A percentile compares a stretch with the other conserved stretches of the same genome.
phyloP scores from a whole-genome alignment of 2,888 invertebrate species.

The Tenthredo livida region DNA sequence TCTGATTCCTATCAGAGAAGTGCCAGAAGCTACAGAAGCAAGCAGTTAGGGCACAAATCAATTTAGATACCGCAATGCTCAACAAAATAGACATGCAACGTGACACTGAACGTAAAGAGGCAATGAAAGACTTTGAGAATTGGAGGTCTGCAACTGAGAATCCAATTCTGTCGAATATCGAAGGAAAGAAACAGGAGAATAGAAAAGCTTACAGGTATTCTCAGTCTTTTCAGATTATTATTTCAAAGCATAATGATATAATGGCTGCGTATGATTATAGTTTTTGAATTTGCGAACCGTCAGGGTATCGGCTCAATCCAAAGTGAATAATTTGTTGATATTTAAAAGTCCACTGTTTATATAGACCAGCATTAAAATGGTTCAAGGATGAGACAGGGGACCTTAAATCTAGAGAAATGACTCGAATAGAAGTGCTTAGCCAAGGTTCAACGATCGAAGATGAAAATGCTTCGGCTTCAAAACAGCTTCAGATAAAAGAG shows the following conservation, averaged over 20 bases:
- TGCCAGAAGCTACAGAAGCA: conserved; percentile 81
- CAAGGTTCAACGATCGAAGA: conserved; percentile 59
- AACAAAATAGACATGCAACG: conserved; percentile 83
- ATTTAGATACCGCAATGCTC: conserved; percentile 81
- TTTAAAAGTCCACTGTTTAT: background rate
- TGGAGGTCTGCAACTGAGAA: conserved; percentile 78
- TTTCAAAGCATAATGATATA: background rate
- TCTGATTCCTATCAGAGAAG: conserved; percentile 72
- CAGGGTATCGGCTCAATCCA: background rate
- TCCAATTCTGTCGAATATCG: conserved; percentile 63
- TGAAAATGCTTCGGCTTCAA: conserved; percentile 61
- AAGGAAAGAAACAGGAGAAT: conserved; percentile 67
- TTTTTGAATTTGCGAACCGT: background rate
- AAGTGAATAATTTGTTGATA: background rate
- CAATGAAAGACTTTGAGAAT: conserved; percentile 84
- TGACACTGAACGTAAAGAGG: conserved; percentile 82
- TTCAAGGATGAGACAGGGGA: conserved; percentile 62
- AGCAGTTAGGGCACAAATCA: conserved; percentile 82
- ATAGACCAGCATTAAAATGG: conserved; percentile 68
- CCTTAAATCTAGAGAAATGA: conserved; percentile 57
- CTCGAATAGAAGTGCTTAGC: conserved; percentile 52
- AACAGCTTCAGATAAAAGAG: conserved; percentile 60
- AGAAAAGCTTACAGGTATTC: conserved; percentile 68
- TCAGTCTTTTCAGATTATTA: background rate
- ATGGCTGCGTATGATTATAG: background rate